These are phyloP conservation scores for Dallia pectoralis DNA, from an alignment of 2,797 vertebrate species.

Conservation along the genomic window DNA sequence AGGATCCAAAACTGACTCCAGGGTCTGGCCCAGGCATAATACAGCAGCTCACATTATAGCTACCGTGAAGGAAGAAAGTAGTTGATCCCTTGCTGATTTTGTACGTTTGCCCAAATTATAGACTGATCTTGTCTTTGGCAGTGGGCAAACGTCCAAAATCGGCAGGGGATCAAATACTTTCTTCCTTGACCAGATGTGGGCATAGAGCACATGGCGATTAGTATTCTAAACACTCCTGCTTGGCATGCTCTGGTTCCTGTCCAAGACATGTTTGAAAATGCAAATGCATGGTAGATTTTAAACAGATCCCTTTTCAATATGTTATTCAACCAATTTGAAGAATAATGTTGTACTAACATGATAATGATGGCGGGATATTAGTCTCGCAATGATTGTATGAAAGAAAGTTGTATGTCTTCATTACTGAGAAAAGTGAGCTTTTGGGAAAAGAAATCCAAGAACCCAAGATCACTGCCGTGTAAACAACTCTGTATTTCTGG, in stretches of 20 bases:
- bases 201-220: constrained; percentile 70
- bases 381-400: constrained; percentile 68
- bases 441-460: not conserved
- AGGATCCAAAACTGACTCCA: constrained; percentile 46
- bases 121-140: no score
- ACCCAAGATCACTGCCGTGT: not conserved
- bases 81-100: no score
- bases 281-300: constrained; percentile 73
- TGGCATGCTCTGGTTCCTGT: constrained; percentile 64
- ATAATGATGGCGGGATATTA: constrained; percentile 76
- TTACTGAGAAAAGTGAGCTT: constrained; percentile 59
- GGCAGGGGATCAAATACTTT: no score
- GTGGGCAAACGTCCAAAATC: no score
- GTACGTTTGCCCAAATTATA: no score
- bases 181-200: no score
- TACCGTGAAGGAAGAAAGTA: no score
- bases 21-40: constrained; percentile 53
- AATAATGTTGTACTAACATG: constrained; percentile 74
- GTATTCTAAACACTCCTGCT: constrained; percentile 72
- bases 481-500: not conserved
- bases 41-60: constrained; percentile 65
- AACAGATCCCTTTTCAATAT: constrained; percentile 68
- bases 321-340: constrained; percentile 58
- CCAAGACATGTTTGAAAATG: constrained; percentile 71
- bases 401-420: constrained; percentile 67